Evolutionary conservation across 2,888 invertebrate species (phyloP), one percentile per base, ranked within the genome.

Genomic region (Drosophila gaucha): DNA sequence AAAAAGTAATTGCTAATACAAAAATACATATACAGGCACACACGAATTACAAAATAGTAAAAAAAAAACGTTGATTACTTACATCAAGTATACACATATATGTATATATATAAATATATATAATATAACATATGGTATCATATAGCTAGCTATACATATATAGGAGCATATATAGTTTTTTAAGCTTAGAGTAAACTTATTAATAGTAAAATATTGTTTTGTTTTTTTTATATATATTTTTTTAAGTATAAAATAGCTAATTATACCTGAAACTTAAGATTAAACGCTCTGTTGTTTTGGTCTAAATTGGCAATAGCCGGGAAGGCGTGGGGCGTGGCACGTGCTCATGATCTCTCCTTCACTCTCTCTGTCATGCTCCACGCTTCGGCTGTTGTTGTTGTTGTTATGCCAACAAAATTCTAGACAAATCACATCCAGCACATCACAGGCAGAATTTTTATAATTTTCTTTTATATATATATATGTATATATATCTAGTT

Each of bases 401-500:
- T 24, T 31, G 5, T 62, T 31, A 50, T 66, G 78, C 80, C 82
- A 72, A 67, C 10, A 36, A 41, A 9, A 24, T 67, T 46, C 55
- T 80, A 82, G 82, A 82, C 82, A 84, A 80, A 86, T 82, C 82
- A 82, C 82, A 82, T 82, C 82, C 78, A 82, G 85, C 85, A 84
- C 82, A 82, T 82, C 82, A 82, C 82, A 82, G 82, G 82, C 86
- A 82, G 85, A 82, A 50, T 50, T 35, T 33, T 49, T 36, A 55
- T 74, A 66, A 55, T 55, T 62, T 63, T 20, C 1, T 41, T 59
- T 38, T 63, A 65, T 67, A 36, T 57, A 56, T 58, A 56, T 41
- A 41, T 52, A 38, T 54, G 24, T 44, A 28, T 31, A 20, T 38
- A 46, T 49, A n/a, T 41, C 28, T 36, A 39, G 6, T 22, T 49